Conservation (phyloP, 2,888 invertebrate species). For the Meteorus colon region DNA sequence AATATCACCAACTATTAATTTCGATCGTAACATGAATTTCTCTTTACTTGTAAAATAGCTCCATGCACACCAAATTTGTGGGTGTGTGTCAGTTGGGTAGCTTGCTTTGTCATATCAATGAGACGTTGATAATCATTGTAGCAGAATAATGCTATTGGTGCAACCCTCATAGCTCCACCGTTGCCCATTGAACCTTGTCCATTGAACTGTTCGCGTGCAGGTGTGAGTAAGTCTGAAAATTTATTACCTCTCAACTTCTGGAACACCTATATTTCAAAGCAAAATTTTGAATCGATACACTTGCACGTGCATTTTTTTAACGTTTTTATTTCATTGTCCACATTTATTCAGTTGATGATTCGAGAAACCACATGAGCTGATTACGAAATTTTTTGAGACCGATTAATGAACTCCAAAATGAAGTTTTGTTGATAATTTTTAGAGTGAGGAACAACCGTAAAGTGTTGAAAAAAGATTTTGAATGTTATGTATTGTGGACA, state of each 20-base stretch:
- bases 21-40: neutral
- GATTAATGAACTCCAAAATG: too few relatives aligned
- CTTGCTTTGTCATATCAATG: constrained; percentile 74
- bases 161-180: constrained; percentile 84
- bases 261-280: constrained; percentile 72
- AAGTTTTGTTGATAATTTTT: too few relatives aligned
- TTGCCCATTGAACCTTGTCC: constrained; percentile 85
- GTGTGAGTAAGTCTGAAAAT: constrained; percentile 77
- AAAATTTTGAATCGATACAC: neutral
- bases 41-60: constrained; percentile 75
- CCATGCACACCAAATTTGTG: constrained; percentile 76
- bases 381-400: too few relatives aligned
- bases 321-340: too few relatives aligned
- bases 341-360: too few relatives aligned
- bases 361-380: too few relatives aligned
- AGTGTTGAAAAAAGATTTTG: too few relatives aligned
- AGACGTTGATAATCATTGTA: constrained; percentile 74
- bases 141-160: constrained; percentile 80
- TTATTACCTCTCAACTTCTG: constrained; percentile 75
- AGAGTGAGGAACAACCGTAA: too few relatives aligned
- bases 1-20: neutral
- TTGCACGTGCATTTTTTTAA: constrained; percentile 11
- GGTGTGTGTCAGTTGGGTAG: constrained; percentile 80
- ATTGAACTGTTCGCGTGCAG: constrained; percentile 80
- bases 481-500: too few relatives aligned